Base-by-base conservation (phyloP, 1,140 invertebrate species). In the Drosophila nebulosa region DNA sequence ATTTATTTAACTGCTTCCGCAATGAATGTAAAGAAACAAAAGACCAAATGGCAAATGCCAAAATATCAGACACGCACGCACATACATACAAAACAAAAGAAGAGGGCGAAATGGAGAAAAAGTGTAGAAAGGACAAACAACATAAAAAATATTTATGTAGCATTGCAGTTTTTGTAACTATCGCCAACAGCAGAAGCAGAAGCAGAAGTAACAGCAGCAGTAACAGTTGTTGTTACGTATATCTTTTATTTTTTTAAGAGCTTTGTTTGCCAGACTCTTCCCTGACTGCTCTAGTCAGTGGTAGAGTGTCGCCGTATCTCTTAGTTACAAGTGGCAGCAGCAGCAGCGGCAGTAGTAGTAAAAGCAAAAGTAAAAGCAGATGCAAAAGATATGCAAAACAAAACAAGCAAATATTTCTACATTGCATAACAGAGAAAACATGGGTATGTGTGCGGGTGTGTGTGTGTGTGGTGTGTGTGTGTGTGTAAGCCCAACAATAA, bases 361-460 rank as follows among this genome's bases (percentile, higher is more conserved):
- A 67, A 67, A 78, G 64, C 55, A 59, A 60, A 69, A 83, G 74
- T 62, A 58, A 71, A 56, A 69, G 63, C 79, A 85, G 78, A 78
- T 85, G 79, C 72, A 79, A 57, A 78, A 86, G 81, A 85, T 85
- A 85, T 85, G 81, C 81, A 86, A 85, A 85, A 86, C 78, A 86
- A 85, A 81, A 81, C 81, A 85, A 85, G 78, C 81, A 86, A 85
- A 85, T 85, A 88, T 78, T 88, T 88, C 64, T 75, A 83, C 78
- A 88, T 85, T 88, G 83, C 81, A 85, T 88, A 85, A 85, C 83
- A 86, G 39, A 46, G 39, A 71, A 76, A 63, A 51, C 64, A 32
- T 32, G 5, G 53, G 32, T 27, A 22, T 60, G 46, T 57, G 10
- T 32, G 14, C 16, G 14, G 24, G 12, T 7, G 26, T 32, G 12